These are phyloP conservation scores for Vanacampus margaritifer DNA, from an alignment of 2,113 vertebrate species.

Conservation along the genomic window DNA sequence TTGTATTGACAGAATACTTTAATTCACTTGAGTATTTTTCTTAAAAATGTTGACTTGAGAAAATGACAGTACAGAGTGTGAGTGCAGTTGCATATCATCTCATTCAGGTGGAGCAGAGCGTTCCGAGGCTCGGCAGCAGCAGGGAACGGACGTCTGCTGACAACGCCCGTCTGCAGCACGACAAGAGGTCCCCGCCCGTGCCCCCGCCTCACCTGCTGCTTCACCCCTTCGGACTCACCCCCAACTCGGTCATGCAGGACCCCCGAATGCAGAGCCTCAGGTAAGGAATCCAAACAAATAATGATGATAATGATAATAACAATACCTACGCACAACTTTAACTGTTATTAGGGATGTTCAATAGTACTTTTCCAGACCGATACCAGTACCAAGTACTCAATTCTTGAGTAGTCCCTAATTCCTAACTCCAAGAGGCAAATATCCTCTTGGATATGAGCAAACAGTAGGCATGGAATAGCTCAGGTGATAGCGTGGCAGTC, in stretches of 20 bases:
- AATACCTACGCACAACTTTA: neutral
- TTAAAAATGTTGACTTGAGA: too few relatives aligned
- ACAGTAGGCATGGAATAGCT: too few relatives aligned
- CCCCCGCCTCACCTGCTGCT: conserved; percentile 50
- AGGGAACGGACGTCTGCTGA: conserved; percentile 48
- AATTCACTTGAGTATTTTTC: too few relatives aligned
- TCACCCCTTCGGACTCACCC: conserved; percentile 61
- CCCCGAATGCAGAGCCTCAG: conserved; percentile 87
- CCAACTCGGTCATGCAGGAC: conserved; percentile 79
- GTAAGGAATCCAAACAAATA: conserved; percentile 57
- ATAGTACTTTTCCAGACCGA: too few relatives aligned
- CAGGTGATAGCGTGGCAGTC: too few relatives aligned
- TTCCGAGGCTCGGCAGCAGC: conserved; percentile 40
- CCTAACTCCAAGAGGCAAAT: too few relatives aligned
- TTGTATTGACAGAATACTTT: neutral
- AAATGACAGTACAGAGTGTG: too few relatives aligned
- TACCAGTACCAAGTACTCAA: too few relatives aligned
- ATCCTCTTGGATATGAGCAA: too few relatives aligned
- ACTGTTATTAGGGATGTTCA: too few relatives aligned
- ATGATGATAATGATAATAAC: neutral
- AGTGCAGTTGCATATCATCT: conserved; percentile 1
- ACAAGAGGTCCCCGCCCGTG: conserved; percentile 56
- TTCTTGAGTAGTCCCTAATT: too few relatives aligned
- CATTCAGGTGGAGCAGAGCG: conserved; percentile 47
- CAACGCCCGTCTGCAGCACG: conserved; percentile 47